Evolutionary conservation across 2,888 invertebrate genomes (phyloP), one percentile per base, ranked within the genome.

Genomic region (Drosophila trichaetosa): DNA sequence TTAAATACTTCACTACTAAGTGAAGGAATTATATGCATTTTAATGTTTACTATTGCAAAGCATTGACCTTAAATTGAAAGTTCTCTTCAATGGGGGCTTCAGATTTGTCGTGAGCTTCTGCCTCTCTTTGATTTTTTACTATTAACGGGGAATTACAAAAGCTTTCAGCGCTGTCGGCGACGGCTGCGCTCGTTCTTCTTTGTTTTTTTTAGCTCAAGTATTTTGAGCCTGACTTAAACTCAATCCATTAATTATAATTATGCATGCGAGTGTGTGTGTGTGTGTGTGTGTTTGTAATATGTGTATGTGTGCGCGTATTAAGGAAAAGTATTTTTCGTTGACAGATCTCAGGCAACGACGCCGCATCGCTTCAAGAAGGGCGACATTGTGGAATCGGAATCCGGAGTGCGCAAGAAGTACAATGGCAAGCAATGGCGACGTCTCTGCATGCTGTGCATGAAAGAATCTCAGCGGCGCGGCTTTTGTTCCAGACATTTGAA

Each of bases 401-500:
- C 93, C 73, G 99, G 99, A 79, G 98, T 99, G 88, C 95, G 99
- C 18, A 99, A 99, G 94, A 99, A 99, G 94, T 99, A 98, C 94
- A 99, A 99, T 94, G 99, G 99, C 42, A 99, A 99, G 94, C 99
- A 99, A 93, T 99, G 99, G 99, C 95, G 99, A 75, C 95, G 99
- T 88, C 95, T 99, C 77, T 99, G 99, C 94, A 98, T 98, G 70
- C 97, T 97, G 65, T 99, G 99, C 94, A 96, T 96, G 42, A 98
- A 98, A 94, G 99, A 99, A 95, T 99, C 99, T 91, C 99, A 99
- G 94, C 95, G 99, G 46, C 95, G 99, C 82, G 99, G 99, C 46
- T 99, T 95, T 94, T 99, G 99, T 93, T 99, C 99, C 29, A 94
- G 99, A 60, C 99, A 99, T 94, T 95, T 99, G 85, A 99, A 97